Evolutionary conservation across 30 jellyfish, hydroid and myxozoan genomes (phyloP).

Genomic region (Turritopsis rubra): DNA sequence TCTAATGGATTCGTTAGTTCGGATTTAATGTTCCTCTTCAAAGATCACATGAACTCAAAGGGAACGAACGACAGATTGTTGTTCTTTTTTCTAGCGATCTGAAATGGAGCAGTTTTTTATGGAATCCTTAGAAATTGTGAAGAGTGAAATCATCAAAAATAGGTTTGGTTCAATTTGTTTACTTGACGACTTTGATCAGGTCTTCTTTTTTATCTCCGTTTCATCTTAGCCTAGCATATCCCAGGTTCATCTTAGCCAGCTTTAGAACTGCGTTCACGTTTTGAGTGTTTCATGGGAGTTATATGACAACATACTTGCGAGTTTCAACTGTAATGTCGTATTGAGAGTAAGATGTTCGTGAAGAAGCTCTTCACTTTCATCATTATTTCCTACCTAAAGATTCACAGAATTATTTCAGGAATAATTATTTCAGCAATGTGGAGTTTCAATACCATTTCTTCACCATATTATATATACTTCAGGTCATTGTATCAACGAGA

Average conservation of each 20-base stretch:
- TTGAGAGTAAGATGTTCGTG: too few relatives aligned
- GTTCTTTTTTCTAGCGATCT: constrained; percentile 49
- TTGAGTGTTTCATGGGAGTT: neutral
- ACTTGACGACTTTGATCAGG: too few relatives aligned
- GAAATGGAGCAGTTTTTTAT: constrained; percentile 69
- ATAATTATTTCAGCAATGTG: neutral
- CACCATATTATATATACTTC: neutral
- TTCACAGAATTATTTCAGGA: neutral
- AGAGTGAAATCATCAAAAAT: constrained; percentile 61
- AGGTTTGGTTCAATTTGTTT: constrained; percentile 33
- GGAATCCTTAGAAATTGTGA: constrained; percentile 76
- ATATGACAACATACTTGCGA: too few relatives aligned
- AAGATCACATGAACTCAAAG: neutral
- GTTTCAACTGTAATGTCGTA: too few relatives aligned
- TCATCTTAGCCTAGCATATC: too few relatives aligned
- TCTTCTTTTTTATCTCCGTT: too few relatives aligned
- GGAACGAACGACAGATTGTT: neutral
- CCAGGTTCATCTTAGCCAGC: too few relatives aligned
- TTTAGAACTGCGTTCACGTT: neutral
- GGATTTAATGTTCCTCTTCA: too few relatives aligned
- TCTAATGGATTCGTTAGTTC: too few relatives aligned
- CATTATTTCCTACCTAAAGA: neutral
- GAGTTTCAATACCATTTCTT: too few relatives aligned
- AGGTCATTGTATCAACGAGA: constrained; percentile 72
- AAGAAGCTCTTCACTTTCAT: too few relatives aligned